Conservation (phyloP, 2,113 vertebrate species). For the Serilophus lunatus region DNA sequence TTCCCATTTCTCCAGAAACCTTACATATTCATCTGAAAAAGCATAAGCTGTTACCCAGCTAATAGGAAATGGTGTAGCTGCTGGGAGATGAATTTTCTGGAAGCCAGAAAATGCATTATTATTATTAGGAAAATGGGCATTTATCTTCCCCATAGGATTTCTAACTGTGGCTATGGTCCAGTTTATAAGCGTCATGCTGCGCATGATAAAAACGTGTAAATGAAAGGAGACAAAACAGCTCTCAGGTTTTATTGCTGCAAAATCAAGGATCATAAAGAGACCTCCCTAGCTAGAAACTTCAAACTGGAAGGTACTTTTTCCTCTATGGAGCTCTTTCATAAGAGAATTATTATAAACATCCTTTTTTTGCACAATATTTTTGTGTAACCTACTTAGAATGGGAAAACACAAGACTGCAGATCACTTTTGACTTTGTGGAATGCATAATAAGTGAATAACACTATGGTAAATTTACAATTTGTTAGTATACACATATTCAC, state of each 20-base stretch:
- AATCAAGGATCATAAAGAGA: conserved; percentile 34
- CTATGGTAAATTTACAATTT: background rate
- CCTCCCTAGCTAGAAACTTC: background rate
- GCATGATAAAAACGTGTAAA: conserved; percentile 32
- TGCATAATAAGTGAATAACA: background rate
- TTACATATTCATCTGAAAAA: conserved; percentile 10
- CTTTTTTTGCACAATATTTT: background rate
- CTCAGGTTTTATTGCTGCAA: conserved; percentile 23
- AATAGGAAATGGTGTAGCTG: background rate
- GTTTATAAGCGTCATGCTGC: background rate
- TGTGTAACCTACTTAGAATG: background rate
- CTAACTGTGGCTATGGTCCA: conserved; percentile 8
- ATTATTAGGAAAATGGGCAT: conserved; percentile 19
- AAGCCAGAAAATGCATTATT: conserved; percentile 14
- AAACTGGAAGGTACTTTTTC: background rate
- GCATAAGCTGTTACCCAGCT: background rate
- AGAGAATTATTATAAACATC: background rate
- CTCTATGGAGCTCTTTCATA: background rate
- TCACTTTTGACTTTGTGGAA: background rate
- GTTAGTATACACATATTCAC: background rate
- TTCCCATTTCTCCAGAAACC: background rate
- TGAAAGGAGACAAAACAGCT: conserved; percentile 35
- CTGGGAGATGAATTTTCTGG: conserved; percentile 25
- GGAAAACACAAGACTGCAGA: background rate
- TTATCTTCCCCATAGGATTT: conserved; percentile 1